Evolutionary conservation across 2,113 vertebrate species (phyloP).

Genomic region (Plectropomus leopardus): DNA sequence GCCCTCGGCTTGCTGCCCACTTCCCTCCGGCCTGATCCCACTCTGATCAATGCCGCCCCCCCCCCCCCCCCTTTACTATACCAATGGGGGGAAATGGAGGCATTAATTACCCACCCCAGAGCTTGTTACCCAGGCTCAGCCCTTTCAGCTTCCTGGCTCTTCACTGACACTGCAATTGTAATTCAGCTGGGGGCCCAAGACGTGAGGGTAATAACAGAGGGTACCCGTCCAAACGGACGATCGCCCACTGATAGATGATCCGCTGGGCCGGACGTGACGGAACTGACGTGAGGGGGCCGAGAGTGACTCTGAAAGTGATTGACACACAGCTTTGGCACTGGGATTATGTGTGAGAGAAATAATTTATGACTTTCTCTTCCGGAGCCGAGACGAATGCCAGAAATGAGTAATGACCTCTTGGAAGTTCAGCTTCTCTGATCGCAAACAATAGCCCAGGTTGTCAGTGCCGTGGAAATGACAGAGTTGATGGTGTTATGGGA

Average conservation of each 20-base stretch:
- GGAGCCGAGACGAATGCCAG: conserved; percentile 69
- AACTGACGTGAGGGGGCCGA: conserved; percentile 59
- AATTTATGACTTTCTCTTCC: conserved; percentile 73
- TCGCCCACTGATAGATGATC: conserved; percentile 75
- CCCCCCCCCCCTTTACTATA: conserved; percentile 11
- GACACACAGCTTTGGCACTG: conserved; percentile 63
- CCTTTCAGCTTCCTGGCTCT: conserved; percentile 72
- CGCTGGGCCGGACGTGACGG: conserved; percentile 69
- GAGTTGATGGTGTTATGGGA: conserved; percentile 65
- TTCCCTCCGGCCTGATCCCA: conserved; percentile 52
- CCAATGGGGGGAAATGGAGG: conserved; percentile 60
- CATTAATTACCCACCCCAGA: conserved; percentile 82
- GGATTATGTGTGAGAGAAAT: conserved; percentile 70
- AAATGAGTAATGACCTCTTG: conserved; percentile 77
- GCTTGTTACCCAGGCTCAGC: conserved; percentile 77
- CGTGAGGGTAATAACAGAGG: conserved; percentile 78
- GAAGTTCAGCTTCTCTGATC: conserved; percentile 70
- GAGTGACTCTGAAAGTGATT: conserved; percentile 70
- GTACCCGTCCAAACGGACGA: conserved; percentile 72
- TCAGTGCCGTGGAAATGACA: conserved; percentile 66
- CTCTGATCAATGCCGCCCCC: conserved; percentile 69
- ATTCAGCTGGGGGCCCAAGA: conserved; percentile 71
- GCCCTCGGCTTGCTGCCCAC: conserved; percentile 59
- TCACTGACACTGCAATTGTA: conserved; percentile 73
- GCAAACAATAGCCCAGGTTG: conserved; percentile 74